These are phyloP conservation scores for pig (Sus scrofa) DNA, from an alignment of 2,113 vertebrate species.

Conservation along the genomic window T2T-Sscrofa CM000830.6:42815501-42816000, in stretches of 20 bases:
- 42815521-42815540: constrained; percentile 77
- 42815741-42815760: too few relatives aligned
- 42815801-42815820: too few relatives aligned
- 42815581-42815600: constrained; percentile 76
- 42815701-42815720: too few relatives aligned
- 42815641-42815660: constrained; percentile 48
- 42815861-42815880: constrained; percentile 21
- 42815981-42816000: neutral
- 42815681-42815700: constrained; percentile 70
- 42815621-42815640: constrained; percentile 66
- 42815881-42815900: constrained; percentile 21
- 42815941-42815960: neutral
- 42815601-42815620: constrained; percentile 76
- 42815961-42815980: neutral
- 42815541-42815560: constrained; percentile 4
- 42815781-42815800: too few relatives aligned
- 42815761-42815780: too few relatives aligned
- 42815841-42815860: too few relatives aligned
- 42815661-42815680: constrained; percentile 38
- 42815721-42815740: too few relatives aligned
- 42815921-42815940: constrained; percentile 24
- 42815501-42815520: constrained; percentile 57
- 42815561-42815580: constrained; percentile 58
- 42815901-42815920: neutral
- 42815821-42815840: too few relatives aligned